These are phyloP conservation scores for Hypocryptadius cinnamomeus DNA, from an alignment of 2,113 vertebrate genomes.

Conservation along the genomic window DNA sequence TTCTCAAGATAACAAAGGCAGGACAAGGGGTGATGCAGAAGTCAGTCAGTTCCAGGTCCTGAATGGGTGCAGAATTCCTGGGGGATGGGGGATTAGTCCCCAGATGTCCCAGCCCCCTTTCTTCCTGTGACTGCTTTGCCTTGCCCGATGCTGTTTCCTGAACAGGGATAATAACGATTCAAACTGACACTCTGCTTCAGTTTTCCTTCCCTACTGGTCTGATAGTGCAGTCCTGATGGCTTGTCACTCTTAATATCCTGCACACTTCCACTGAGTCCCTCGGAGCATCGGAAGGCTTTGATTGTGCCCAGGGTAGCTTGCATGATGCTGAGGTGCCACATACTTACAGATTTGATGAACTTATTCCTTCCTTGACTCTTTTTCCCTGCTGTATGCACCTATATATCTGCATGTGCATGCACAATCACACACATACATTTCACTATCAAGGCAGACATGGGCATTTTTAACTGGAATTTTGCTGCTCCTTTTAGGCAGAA, in stretches of 20 bases:
- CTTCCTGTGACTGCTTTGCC: not conserved
- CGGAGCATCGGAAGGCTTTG: rapidly evolving
- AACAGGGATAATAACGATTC: not conserved
- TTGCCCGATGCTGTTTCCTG: not conserved
- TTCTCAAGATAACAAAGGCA: not conserved
- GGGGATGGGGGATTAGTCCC: slow-evolving; percentile 22
- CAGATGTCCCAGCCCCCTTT: slow-evolving; percentile 11
- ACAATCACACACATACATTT: not conserved
- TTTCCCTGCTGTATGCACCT: not conserved
- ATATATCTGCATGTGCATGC: not conserved
- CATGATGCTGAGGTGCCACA: not conserved
- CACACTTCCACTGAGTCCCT: not conserved
- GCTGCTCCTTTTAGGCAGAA: not conserved
- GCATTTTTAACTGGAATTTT: not conserved
- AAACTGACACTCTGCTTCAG: slow-evolving; percentile 4
- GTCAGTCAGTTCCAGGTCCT: not conserved
- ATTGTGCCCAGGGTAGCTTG: not conserved
- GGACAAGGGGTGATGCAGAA: not conserved
- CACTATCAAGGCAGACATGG: not conserved
- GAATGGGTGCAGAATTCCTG: not conserved
- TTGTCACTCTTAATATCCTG: slow-evolving; percentile 35
- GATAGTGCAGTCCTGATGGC: not conserved
- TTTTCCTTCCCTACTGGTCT: not conserved
- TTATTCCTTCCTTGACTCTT: not conserved
- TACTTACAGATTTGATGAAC: not conserved